A percentile compares a stretch with the other conserved stretches of the same genome.
Evolutionary conservation across 1,140 invertebrate genomes (phyloP).

Genomic region (Apis laboriosa): DNA sequence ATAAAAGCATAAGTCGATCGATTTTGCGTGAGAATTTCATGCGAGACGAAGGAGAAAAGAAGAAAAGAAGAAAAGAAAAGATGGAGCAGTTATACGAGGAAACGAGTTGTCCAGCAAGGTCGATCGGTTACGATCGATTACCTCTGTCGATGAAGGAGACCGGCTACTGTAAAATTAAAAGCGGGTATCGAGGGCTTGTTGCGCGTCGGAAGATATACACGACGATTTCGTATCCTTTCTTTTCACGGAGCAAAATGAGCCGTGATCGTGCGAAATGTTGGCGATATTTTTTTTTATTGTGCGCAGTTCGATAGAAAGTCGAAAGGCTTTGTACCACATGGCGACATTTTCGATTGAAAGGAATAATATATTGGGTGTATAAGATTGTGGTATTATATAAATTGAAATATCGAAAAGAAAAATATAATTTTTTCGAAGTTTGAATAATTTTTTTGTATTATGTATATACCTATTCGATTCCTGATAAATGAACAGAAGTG

Average conservation of each 20-base stretch:
- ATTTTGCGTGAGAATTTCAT: not conserved
- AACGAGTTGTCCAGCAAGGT: slow-evolving; percentile 42
- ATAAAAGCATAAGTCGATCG: not conserved
- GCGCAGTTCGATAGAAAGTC: slow-evolving; percentile 30
- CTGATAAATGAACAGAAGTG: too few relatives aligned
- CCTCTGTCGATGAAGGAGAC: slow-evolving; percentile 52
- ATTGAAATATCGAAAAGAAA: too few relatives aligned
- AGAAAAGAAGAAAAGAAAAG: not conserved
- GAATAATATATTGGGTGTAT: slow-evolving; percentile 13
- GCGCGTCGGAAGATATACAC: too few relatives aligned
- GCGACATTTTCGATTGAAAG: slow-evolving; percentile 43
- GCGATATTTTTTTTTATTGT: not conserved
- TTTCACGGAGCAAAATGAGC: not conserved
- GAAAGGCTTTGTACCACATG: not conserved
- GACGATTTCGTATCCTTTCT: not conserved
- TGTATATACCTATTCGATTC: too few relatives aligned
- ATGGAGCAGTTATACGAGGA: not conserved
- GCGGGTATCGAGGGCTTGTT: not conserved
- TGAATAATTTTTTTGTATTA: too few relatives aligned
- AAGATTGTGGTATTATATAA: too few relatives aligned
- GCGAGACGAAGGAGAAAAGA: not conserved
- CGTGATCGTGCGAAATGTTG: not conserved
- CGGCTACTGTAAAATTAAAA: slow-evolving; percentile 15
- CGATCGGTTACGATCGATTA: slow-evolving; percentile 58
- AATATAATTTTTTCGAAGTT: too few relatives aligned